phyloP scores from a whole-genome alignment of 2,888 invertebrate species.

The Labia minor region DNA sequence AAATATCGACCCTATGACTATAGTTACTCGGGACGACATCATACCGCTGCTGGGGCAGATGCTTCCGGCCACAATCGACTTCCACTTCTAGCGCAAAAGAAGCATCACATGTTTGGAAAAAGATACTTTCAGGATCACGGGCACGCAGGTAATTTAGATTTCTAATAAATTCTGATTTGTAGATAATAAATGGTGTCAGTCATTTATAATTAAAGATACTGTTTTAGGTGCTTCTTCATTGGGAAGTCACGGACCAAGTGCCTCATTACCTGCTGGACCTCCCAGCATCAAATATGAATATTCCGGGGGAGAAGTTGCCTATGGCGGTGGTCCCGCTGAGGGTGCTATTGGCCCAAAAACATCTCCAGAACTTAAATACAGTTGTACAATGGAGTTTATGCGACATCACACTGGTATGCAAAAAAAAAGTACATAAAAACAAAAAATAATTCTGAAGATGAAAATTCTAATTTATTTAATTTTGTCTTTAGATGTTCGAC shows the following conservation, averaged over 20 bases:
- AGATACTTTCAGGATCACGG: conserved; percentile 60
- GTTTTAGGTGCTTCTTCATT: conserved; percentile 24
- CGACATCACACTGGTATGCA: conserved; percentile 31
- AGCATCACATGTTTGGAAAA: conserved; percentile 87
- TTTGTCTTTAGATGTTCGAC: conserved; percentile 27
- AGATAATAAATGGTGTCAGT: not conserved
- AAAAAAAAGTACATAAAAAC: not conserved
- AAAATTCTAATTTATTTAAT: conserved; percentile 16
- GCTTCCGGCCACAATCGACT: conserved; percentile 22
- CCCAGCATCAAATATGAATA: conserved; percentile 49
- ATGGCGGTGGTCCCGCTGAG: conserved; percentile 37
- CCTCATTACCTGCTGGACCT: conserved; percentile 27
- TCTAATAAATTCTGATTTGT: not conserved
- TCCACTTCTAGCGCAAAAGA: conserved; percentile 70
- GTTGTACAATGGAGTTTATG: conserved; percentile 55
- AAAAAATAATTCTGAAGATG: too few relatives aligned
- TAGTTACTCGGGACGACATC: conserved; percentile 48
- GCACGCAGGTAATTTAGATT: conserved; percentile 27
- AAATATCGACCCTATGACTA: conserved; percentile 68
- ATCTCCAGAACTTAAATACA: conserved; percentile 54
- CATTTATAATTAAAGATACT: not conserved
- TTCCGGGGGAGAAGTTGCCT: conserved; percentile 36
- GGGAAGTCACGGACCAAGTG: conserved; percentile 24
- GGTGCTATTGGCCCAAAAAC: conserved; percentile 42
- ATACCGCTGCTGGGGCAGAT: conserved; percentile 35